Evolutionary conservation across 2,797 vertebrate species (phyloP).

Genomic region (Tarsius wallacei): DNA sequence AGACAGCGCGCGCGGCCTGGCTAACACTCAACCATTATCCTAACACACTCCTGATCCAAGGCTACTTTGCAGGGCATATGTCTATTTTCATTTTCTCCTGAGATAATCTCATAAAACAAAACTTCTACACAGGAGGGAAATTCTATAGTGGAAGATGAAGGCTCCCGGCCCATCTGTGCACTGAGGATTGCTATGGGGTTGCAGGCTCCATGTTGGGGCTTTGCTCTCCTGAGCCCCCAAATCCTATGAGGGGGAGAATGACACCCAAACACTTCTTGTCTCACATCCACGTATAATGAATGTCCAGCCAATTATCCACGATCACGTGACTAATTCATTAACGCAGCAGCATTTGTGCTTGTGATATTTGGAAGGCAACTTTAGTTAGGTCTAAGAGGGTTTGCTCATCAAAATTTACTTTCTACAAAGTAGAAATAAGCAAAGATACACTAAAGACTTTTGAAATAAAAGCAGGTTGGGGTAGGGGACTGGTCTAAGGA

Average conservation of each 20-base stretch:
- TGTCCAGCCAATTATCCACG: not conserved
- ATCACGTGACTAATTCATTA: not conserved
- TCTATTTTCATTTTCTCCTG: conserved; percentile 39
- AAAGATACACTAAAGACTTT: not conserved
- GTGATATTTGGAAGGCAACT: not conserved
- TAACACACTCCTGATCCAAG: not conserved
- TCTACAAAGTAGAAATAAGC: not conserved
- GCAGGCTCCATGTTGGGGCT: not conserved
- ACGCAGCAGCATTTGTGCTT: not conserved
- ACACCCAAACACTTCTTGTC: not conserved
- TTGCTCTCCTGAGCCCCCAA: not conserved
- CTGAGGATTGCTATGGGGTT: not conserved
- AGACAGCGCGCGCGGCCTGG: not conserved
- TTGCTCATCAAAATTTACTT: not conserved
- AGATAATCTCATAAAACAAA: not conserved
- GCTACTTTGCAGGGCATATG: not conserved
- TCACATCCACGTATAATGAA: not conserved
- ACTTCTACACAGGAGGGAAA: not conserved
- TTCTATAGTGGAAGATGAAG: not conserved
- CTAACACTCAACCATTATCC: not conserved
- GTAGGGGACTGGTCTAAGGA: not conserved
- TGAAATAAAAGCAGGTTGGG: not conserved
- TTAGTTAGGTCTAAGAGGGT: not conserved
- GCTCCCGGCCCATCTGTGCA: no score
- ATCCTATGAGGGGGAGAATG: not conserved